Base-by-base conservation (phyloP, 2,797 vertebrate genomes). In the Peromyscus attwateri region DNA sequence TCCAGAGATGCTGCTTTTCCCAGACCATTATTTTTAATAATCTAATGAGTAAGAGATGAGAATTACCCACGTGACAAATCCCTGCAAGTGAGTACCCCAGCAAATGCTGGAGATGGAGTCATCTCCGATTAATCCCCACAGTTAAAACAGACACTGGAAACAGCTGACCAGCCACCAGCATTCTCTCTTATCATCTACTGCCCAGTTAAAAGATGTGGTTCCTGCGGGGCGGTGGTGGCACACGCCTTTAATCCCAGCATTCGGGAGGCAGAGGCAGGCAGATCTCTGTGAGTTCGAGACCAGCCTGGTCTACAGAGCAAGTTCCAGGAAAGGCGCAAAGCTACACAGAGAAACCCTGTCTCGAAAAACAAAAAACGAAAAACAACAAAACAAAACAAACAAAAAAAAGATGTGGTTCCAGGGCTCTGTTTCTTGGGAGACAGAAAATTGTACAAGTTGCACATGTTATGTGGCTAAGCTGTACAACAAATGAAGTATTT, bases 61-160 rank as follows among this genome's bases (percentile, higher is more conserved):
- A 95, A 77, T 92, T 34, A 60, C n/a, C 95, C 40, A 62, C 25
- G 49, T 90, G 46, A 85, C 52, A 82, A 88, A 90, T 37, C 80
- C 60, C 90, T 88, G 13, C n/a, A 40, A 91, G 17, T 37, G 31
- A 75, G 57, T 66, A 9, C 43, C 46, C 90, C 27, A 77, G 57
- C 73, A 46, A 92, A 73, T 64, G n/a, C 68, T 82, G 4, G 9
- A 49, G 83, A 29, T 75, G n/a, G 68, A 73, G 29, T 71, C 79
- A 21, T 94, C 85, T 81, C 91, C 73, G 17, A 34, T 87, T 80
- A 64, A 82, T 85, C 75, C 60, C 73, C 60, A 71, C 2, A 85
- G 57, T 91, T 76, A 84, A 92, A 60, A 52, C 52, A 46, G 52
- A 92, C 43, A 55, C n/a, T 68, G 84, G 66, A 85, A 73, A 91